A percentile compares a stretch with the other conserved stretches of the same genome.
Evolutionary conservation across 2,797 vertebrate genomes (phyloP).

Genomic region (Pelobates cultripes): DNA sequence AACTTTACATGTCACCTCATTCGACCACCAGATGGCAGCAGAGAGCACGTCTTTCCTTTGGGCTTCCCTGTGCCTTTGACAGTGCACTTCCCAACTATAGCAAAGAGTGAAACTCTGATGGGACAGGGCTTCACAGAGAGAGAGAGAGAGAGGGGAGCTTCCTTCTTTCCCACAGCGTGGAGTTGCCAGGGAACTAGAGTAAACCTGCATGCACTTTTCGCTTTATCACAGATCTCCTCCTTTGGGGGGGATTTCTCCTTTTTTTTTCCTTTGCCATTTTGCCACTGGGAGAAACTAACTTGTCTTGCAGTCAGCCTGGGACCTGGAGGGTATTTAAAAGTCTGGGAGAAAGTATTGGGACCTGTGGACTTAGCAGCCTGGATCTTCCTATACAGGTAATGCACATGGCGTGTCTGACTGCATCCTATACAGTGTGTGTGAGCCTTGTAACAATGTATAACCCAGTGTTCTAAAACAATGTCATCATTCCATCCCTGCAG

Average conservation of each 20-base stretch:
- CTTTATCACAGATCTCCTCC: slow-evolving; percentile 7
- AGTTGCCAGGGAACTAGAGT: slow-evolving; percentile 54
- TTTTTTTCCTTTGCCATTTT: background rate
- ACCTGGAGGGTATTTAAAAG: background rate
- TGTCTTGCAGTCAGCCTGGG: too few relatives aligned
- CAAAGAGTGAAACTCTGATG: slow-evolving; percentile 5
- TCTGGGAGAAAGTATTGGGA: background rate
- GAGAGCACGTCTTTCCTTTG: background rate
- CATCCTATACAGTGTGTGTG: background rate
- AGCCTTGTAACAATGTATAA: background rate
- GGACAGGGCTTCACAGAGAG: slow-evolving; percentile 14
- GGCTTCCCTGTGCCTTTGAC: slow-evolving; percentile 25
- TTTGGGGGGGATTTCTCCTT: slow-evolving; percentile 17
- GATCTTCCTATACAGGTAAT: slow-evolving; percentile 21
- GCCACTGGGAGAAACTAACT: background rate
- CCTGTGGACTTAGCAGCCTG: background rate
- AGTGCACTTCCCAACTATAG: slow-evolving; percentile 27
- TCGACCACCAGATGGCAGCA: slow-evolving; percentile 30
- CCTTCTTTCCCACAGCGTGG: slow-evolving; percentile 46
- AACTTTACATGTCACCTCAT: background rate
- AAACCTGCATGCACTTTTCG: slow-evolving; percentile 34
- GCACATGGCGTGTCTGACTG: background rate
- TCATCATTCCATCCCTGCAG: background rate
- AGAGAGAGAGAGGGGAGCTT: slow-evolving; percentile 3
- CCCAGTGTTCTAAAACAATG: background rate